phyloP scores from a whole-genome alignment of 2,888 invertebrate species.

The Monochamus alternatus region DNA sequence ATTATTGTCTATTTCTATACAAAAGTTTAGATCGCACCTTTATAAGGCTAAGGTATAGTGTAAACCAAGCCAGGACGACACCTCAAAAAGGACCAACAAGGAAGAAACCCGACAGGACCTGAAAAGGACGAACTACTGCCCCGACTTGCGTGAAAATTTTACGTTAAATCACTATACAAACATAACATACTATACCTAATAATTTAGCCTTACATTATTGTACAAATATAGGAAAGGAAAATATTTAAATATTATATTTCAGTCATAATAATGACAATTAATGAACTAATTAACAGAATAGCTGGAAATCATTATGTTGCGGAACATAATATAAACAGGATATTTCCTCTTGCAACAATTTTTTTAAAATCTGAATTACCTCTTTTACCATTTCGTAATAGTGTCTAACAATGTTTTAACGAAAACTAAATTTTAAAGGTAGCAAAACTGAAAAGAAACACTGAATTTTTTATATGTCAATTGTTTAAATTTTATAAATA shows the following conservation, averaged over 20 bases:
- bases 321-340: too few relatives aligned
- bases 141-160: conserved; percentile 65
- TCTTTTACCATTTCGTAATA: too few relatives aligned
- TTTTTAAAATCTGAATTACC: too few relatives aligned
- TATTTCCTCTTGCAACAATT: too few relatives aligned
- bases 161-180: conserved; percentile 52
- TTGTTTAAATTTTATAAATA: too few relatives aligned
- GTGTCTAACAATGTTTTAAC: too few relatives aligned
- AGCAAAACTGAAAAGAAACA: too few relatives aligned
- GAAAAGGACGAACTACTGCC: conserved; percentile 70
- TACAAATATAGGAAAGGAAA: conserved; percentile 43
- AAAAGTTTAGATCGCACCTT: conserved; percentile 69
- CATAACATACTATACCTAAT: conserved; percentile 40
- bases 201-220: conserved; percentile 42
- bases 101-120: conserved; percentile 67
- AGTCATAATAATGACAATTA: too few relatives aligned
- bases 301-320: too few relatives aligned
- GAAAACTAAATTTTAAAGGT: too few relatives aligned
- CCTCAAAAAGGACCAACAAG: conserved; percentile 68
- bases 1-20: conserved; percentile 59
- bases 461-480: too few relatives aligned
- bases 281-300: too few relatives aligned
- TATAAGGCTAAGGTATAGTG: conserved; percentile 67
- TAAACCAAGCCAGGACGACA: conserved; percentile 69
- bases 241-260: conserved; percentile 14